Evolutionary conservation across 2,888 invertebrate species (phyloP).

Genomic region (Eupithecia dodoneata): DNA sequence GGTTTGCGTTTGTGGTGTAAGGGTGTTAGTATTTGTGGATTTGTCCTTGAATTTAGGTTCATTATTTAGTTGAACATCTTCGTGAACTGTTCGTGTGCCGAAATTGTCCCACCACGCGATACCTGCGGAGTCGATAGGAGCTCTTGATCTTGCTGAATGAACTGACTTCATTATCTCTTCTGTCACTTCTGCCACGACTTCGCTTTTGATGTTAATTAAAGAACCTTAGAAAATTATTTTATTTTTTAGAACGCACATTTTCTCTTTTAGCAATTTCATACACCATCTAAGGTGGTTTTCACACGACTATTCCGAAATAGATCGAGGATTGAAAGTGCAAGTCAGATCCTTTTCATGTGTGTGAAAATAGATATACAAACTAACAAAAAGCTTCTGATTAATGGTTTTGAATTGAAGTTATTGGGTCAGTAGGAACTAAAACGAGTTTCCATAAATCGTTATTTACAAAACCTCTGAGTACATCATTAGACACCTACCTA

Average conservation of each 20-base stretch:
- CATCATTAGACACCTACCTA: too few relatives aligned
- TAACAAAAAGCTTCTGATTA: conserved; percentile 41
- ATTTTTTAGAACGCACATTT: not conserved
- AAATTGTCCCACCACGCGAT: conserved; percentile 69
- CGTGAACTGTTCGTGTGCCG: conserved; percentile 43
- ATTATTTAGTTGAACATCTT: conserved; percentile 44
- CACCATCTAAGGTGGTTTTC: conserved; percentile 35
- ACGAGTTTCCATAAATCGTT: not conserved
- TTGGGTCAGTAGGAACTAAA: conserved; percentile 60
- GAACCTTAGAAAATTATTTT: not conserved
- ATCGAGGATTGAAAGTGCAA: conserved; percentile 50
- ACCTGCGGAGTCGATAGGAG: conserved; percentile 65
- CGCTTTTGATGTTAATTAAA: not conserved
- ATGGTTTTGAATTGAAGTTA: conserved; percentile 40
- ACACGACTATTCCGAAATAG: conserved; percentile 47
- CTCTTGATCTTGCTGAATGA: conserved; percentile 70
- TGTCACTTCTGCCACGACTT: conserved; percentile 50
- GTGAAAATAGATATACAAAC: conserved; percentile 36
- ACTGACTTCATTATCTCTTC: conserved; percentile 52
- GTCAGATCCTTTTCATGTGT: conserved; percentile 48
- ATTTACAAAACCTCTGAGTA: not conserved
- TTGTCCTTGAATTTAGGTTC: conserved; percentile 51
- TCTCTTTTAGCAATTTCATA: not conserved
- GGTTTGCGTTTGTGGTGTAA: conserved; percentile 50
- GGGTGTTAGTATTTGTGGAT: conserved; percentile 53